Evolutionary conservation across 2,113 vertebrate species (phyloP), one percentile per base, ranked within the genome.

Genomic region (Physeter macrocephalus): DNA sequence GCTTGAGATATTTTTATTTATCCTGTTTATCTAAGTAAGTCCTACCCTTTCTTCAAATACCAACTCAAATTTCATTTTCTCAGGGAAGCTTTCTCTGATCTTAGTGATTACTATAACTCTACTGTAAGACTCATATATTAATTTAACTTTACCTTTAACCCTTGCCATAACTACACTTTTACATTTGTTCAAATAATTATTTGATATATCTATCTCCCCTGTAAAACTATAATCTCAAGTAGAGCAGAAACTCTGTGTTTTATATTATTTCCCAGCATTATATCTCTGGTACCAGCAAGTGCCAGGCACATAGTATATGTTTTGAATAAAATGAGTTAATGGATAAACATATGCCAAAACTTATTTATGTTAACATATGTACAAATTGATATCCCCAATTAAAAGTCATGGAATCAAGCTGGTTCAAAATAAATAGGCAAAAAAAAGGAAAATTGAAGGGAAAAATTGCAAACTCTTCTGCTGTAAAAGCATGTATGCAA

Each of bases 241-340:
- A 54, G 5, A 85, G 14, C 3, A 54, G 39, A 17, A 75, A 8
- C 27, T 80, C 17, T 18, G 4, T 80, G 20, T 27, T 62, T 80
- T 67, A 18, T 39, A 74, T 39, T 78, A 25, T 67, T 84, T 62
- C 39, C 34, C n/a, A 84, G 11, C 17, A 13, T 77, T 82, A 2
- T 52, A 25, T 62, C 31, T 61, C 18, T 54, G 41, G 39, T 29
- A 83, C 3, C 2, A 78, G 6, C 11, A 85, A 57, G 13, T 49
- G 9, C 1, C 15, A 59, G 8, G 77, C 34, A 77, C 21, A 54
- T 34, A 59, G 4, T 29, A 41, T 64, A 62, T 41, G 8, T 88
- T 93, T 96, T 75, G 3, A 86, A 90, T 88, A 90, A 96, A 94
- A 61, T 81, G 25, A 78, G 13, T 77, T 8, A 59, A 7, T 52